These are phyloP conservation scores for Mastigias papua DNA, from an alignment of 30 jellyfish, hydroid and myxozoan genomes.

Conservation along the genomic window DNA sequence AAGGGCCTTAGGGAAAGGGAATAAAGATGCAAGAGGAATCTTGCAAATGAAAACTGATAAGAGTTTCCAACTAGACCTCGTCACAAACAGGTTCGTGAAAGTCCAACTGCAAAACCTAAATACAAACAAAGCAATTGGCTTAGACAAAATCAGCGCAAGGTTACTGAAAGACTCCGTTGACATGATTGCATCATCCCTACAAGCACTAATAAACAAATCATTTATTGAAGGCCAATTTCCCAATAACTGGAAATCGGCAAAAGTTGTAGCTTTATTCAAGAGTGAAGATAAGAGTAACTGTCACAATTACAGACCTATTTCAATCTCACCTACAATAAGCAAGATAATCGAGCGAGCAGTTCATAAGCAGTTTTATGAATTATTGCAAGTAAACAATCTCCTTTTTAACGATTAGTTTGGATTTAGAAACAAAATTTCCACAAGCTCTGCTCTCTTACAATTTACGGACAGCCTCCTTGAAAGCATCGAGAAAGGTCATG, in stretches of 20 bases:
- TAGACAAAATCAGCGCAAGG: constrained; percentile 80
- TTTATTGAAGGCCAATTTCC: constrained; percentile 64
- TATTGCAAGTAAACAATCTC: constrained; percentile 56
- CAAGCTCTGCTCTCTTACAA: constrained; percentile 74
- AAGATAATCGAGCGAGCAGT: constrained; percentile 73
- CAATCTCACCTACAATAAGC: constrained; percentile 65
- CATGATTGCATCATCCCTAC: constrained; percentile 77
- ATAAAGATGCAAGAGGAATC: too few relatives aligned
- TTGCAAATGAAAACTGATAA: constrained; percentile 67
- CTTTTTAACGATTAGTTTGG: constrained; percentile 49
- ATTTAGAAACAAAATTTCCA: constrained; percentile 48
- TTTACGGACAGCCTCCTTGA: constrained; percentile 75
- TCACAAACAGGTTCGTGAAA: constrained; percentile 74
- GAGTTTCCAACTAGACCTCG: constrained; percentile 72
- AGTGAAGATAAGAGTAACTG: constrained; percentile 65
- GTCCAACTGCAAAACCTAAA: constrained; percentile 58
- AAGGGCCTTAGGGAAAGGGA: constrained; percentile 76
- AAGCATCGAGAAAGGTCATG: constrained; percentile 83
- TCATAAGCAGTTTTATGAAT: constrained; percentile 67
- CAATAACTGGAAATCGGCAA: constrained; percentile 74
- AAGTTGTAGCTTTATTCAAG: constrained; percentile 53
- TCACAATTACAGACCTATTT: constrained; percentile 68
- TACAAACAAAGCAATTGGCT: constrained; percentile 76
- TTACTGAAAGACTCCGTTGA: constrained; percentile 77
- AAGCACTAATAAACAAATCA: constrained; percentile 68